These are phyloP conservation scores for Drosophila acutilabella DNA, from an alignment of 2,888 invertebrate species.

Conservation along the genomic window DNA sequence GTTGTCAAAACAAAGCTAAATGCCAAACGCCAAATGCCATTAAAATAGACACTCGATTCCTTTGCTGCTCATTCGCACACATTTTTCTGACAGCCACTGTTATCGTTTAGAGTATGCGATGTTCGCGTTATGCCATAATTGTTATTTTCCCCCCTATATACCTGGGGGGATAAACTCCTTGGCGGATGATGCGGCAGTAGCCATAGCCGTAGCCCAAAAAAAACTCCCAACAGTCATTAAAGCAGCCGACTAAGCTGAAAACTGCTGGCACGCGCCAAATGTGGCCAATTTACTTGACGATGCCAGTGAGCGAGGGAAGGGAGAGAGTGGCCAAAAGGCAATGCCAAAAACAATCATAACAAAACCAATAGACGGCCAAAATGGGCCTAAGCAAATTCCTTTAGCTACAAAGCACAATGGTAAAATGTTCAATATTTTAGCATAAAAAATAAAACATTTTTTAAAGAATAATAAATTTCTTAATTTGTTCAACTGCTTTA, in stretches of 20 bases:
- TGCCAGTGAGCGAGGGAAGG: not conserved
- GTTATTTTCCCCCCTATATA: slow-evolving; percentile 11
- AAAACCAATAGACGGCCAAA: slow-evolving; percentile 60
- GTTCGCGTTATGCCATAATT: slow-evolving; percentile 19
- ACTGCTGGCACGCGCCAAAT: slow-evolving; percentile 69
- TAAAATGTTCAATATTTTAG: no score
- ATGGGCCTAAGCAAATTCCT: slow-evolving; percentile 37
- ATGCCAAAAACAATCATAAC: slow-evolving; percentile 70
- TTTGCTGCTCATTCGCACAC: not conserved
- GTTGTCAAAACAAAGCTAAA: no score
- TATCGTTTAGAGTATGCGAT: slow-evolving; percentile 15
- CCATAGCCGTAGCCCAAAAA: not conserved
- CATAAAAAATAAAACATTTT: no score
- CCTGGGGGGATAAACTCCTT: slow-evolving; percentile 35
- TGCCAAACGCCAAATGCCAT: slow-evolving; percentile 3
- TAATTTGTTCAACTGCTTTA: no score
- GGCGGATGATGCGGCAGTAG: slow-evolving; percentile 32
- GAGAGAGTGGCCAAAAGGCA: slow-evolving; percentile 33
- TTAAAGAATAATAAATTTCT: no score
- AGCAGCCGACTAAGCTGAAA: slow-evolving; percentile 58
- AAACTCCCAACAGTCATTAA: slow-evolving; percentile 63
- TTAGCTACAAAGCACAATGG: not conserved
- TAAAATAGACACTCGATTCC: slow-evolving; percentile 6
- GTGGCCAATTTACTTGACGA: slow-evolving; percentile 68
- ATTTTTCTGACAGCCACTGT: not conserved